Evolutionary conservation across 2,113 vertebrate species (phyloP).

Genomic region (Charina bottae): DNA sequence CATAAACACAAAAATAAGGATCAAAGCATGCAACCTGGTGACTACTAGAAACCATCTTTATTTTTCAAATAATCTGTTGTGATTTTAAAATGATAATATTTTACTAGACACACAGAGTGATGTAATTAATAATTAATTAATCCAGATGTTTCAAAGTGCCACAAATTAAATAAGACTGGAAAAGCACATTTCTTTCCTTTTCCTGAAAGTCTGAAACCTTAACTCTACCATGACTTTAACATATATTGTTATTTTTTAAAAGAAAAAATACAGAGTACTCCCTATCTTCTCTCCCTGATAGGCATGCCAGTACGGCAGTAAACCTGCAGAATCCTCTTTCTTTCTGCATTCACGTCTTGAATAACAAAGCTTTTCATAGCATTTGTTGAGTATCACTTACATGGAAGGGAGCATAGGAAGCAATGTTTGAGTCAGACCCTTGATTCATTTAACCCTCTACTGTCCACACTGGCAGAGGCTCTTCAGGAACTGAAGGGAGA

Average conservation of each 20-base stretch:
- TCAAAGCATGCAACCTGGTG: slow-evolving; percentile 15
- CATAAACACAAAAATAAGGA: slow-evolving; percentile 16
- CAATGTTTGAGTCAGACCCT: not conserved
- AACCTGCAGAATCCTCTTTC: not conserved
- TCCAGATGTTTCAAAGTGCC: not conserved
- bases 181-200: not conserved
- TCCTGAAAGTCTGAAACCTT: not conserved
- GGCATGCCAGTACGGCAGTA: not conserved
- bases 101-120: not conserved
- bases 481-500: not conserved
- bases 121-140: slow-evolving; percentile 17
- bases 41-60: slow-evolving; percentile 29
- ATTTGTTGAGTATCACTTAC: not conserved
- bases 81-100: slow-evolving; percentile 13
- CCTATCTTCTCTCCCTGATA: not conserved
- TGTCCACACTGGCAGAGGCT: not conserved
- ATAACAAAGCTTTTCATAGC: not conserved
- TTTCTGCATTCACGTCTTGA: not conserved
- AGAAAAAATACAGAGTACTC: not conserved
- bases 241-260: not conserved
- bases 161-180: not conserved
- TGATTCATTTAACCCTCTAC: not conserved
- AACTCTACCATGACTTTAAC: not conserved
- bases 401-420: not conserved
- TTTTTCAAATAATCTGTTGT: not conserved